Conservation (phyloP, 2,888 invertebrate species). For the Mesochorus sp. region DNA sequence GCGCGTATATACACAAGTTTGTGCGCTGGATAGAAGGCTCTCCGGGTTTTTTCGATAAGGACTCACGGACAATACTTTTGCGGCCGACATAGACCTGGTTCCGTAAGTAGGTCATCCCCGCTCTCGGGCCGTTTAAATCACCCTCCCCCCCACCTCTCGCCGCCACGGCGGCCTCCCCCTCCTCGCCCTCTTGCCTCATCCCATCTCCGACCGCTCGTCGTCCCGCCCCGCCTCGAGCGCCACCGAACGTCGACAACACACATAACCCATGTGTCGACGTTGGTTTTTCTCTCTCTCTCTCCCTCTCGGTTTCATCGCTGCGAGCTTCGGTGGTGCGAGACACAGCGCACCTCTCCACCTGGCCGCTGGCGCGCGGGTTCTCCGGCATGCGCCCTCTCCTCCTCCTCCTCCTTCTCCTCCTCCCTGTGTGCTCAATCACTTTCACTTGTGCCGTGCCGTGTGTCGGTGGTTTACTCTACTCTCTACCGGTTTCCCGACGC, state of each 20-base stretch:
- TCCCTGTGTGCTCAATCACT: conserved; percentile 72
- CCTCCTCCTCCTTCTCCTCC: conserved; percentile 63
- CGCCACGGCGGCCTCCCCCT: conserved; percentile 48
- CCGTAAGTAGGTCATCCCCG: conserved; percentile 93
- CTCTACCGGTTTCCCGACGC: conserved; percentile 54
- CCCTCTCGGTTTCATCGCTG: conserved; percentile 17
- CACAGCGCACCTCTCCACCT: conserved; percentile 51
- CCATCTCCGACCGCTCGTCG: neutral
- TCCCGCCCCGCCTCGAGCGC: conserved; percentile 56
- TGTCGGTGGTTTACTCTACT: conserved; percentile 71
- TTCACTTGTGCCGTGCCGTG: conserved; percentile 79
- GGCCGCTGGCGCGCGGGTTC: conserved; percentile 57
- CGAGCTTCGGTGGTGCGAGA: conserved; percentile 9
- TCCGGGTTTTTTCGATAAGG: conserved; percentile 54
- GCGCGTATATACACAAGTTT: neutral
- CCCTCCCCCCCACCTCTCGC: conserved; percentile 21
- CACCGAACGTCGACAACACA: conserved; percentile 55
- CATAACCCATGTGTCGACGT: conserved; percentile 18
- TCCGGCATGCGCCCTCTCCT: conserved; percentile 55
- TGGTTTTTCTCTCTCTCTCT: conserved; percentile 31
- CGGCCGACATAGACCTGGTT: conserved; percentile 94
- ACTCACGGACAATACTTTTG: conserved; percentile 79
- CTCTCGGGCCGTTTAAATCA: conserved; percentile 61
- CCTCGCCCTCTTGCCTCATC: neutral
- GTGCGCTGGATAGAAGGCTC: conserved; percentile 33